Percentiles rank a stretch among this genome's conserved stretches.
phyloP scores from a whole-genome alignment of 2,888 invertebrate species.

The Drosophila monieri region DNA sequence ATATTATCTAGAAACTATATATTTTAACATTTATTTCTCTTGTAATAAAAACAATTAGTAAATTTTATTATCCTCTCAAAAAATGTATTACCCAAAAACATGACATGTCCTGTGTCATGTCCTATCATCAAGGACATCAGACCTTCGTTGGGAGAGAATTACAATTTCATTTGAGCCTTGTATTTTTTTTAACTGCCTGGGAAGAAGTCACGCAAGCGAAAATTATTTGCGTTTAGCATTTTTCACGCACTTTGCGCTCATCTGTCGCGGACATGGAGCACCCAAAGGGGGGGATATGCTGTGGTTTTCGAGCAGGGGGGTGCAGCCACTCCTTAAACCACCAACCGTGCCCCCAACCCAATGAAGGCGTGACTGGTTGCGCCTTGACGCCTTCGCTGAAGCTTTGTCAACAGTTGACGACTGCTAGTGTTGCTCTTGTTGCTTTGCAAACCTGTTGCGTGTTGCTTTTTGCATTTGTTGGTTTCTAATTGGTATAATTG shows the following conservation, averaged over 20 bases:
- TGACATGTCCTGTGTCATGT: conserved; percentile 20
- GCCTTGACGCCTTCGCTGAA: conserved; percentile 64
- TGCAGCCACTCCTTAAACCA: conserved; percentile 3
- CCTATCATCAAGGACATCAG: conserved; percentile 27
- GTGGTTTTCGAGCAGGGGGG: background rate
- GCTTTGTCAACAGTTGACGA: conserved; percentile 63
- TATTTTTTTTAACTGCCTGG: conserved; percentile 18
- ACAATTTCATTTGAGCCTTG: conserved; percentile 14
- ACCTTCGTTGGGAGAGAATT: conserved; percentile 13
- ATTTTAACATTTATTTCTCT: background rate
- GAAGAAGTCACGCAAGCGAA: conserved; percentile 55
- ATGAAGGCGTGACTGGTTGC: conserved; percentile 46
- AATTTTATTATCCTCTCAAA: background rate
- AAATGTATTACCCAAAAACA: background rate
- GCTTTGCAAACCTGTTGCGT: conserved; percentile 65
- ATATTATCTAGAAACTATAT: background rate
- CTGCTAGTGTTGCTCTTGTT: conserved; percentile 19
- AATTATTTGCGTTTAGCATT: conserved; percentile 52
- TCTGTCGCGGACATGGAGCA: conserved; percentile 1
- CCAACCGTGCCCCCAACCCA: background rate
- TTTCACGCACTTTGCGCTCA: conserved; percentile 61
- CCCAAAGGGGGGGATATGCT: background rate
- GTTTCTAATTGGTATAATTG: conserved; percentile 79
- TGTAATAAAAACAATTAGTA: background rate
- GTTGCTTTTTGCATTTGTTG: conserved; percentile 61